Evolutionary conservation across 2,113 vertebrate species (phyloP).

Genomic region (Kryptolebias marmoratus): DNA sequence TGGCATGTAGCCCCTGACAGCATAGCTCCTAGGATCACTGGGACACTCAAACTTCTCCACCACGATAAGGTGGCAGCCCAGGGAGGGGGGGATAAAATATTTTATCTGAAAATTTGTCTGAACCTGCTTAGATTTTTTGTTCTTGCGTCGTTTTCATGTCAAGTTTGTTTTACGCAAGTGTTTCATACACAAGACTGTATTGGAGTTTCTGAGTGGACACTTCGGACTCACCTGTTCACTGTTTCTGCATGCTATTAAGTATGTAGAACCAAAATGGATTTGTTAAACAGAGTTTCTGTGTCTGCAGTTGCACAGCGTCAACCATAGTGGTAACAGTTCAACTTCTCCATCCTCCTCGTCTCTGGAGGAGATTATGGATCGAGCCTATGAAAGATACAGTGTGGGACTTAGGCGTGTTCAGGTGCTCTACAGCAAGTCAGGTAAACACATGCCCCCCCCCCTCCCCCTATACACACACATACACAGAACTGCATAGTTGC

Average conservation of each 20-base stretch:
- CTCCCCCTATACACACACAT: neutral
- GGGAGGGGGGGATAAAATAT: too few relatives aligned
- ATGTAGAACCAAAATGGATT: neutral
- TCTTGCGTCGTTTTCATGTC: too few relatives aligned
- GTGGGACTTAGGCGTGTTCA: constrained; percentile 91
- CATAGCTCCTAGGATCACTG: too few relatives aligned
- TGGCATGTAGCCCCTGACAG: too few relatives aligned
- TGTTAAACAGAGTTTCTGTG: neutral
- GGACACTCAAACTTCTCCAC: too few relatives aligned
- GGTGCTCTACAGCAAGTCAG: constrained; percentile 91
- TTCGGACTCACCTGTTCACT: neutral
- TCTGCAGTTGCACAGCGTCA: constrained; percentile 87
- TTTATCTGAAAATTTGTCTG: too few relatives aligned
- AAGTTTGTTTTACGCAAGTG: too few relatives aligned
- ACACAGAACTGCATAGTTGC: neutral
- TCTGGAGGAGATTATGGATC: constrained; percentile 96
- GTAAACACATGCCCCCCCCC: constrained; percentile 77
- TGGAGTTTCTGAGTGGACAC: too few relatives aligned
- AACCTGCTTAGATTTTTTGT: too few relatives aligned
- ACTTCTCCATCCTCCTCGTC: constrained; percentile 82
- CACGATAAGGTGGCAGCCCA: too few relatives aligned
- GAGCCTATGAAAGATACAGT: constrained; percentile 93
- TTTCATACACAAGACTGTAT: too few relatives aligned
- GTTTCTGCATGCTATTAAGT: neutral
- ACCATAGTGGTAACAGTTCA: constrained; percentile 75